Conservation (phyloP, 2,113 vertebrate genomes). For the Naja naja region DNA sequence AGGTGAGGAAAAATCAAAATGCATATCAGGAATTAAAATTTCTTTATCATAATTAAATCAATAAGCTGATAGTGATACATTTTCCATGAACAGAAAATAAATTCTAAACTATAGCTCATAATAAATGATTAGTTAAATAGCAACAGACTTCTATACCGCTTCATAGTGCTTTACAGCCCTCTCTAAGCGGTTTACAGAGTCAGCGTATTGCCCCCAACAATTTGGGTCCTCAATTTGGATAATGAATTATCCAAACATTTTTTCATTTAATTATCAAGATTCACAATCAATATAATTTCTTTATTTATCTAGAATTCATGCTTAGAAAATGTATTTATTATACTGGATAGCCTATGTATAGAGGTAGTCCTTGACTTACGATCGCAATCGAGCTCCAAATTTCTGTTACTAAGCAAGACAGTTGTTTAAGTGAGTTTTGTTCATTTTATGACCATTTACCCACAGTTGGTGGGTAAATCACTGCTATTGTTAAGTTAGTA, state of each 20-base stretch:
- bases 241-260: neutral
- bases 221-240: no score
- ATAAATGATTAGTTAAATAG: neutral
- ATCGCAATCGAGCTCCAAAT: neutral
- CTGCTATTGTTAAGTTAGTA: neutral
- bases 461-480: neutral
- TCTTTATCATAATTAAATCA: neutral
- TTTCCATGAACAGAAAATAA: neutral
- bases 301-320: neutral
- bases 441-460: neutral
- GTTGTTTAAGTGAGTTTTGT: neutral
- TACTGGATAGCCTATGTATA: neutral
- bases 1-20: neutral
- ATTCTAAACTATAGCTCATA: neutral
- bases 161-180: no score
- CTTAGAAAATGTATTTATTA: constrained; percentile 3
- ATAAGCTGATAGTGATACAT: neutral
- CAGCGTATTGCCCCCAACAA: no score
- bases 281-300: neutral
- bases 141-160: no score
- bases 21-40: neutral
- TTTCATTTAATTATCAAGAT: neutral
- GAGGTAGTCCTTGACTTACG: neutral
- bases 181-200: no score
- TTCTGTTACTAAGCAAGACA: neutral